phyloP scores from a whole-genome alignment of 92 coral and sea anemone species.

The Porites lobata region DNA sequence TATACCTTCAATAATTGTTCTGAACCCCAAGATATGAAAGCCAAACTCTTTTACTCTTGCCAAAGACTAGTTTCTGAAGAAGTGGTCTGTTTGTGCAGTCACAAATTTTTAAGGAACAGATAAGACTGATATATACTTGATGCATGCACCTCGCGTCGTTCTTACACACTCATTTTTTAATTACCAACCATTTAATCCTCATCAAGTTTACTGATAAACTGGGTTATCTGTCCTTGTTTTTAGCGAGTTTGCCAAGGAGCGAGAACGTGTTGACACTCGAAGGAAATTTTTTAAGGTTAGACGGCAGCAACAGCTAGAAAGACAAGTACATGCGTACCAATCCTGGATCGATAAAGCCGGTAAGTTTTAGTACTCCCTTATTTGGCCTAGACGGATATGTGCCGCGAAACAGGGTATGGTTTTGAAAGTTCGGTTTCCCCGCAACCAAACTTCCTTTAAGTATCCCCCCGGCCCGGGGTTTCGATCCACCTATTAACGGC shows the following conservation, averaged over 20 bases:
- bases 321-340: conserved; percentile 91
- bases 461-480: too few relatives aligned
- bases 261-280: conserved; percentile 97
- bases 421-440: too few relatives aligned
- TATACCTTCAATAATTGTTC: too few relatives aligned
- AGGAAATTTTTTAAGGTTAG: conserved; percentile 95
- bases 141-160: not conserved
- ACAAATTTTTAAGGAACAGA: too few relatives aligned
- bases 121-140: not conserved
- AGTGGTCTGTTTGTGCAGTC: too few relatives aligned
- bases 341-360: conserved; percentile 99
- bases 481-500: too few relatives aligned
- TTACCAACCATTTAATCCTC: not conserved
- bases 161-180: not conserved
- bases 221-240: not conserved
- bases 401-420: not conserved
- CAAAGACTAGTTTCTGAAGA: too few relatives aligned
- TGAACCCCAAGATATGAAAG: too few relatives aligned
- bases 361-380: conserved; percentile 12
- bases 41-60: too few relatives aligned
- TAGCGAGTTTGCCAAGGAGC: conserved; percentile 98
- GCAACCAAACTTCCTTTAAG: too few relatives aligned
- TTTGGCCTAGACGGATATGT: not conserved
- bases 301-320: conserved; percentile 91
- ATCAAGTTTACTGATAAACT: too few relatives aligned